A percentile compares a stretch with the other conserved stretches of the same genome.
phyloP scores from a whole-genome alignment of 2,888 invertebrate species.

The Eumerus sabulonum region DNA sequence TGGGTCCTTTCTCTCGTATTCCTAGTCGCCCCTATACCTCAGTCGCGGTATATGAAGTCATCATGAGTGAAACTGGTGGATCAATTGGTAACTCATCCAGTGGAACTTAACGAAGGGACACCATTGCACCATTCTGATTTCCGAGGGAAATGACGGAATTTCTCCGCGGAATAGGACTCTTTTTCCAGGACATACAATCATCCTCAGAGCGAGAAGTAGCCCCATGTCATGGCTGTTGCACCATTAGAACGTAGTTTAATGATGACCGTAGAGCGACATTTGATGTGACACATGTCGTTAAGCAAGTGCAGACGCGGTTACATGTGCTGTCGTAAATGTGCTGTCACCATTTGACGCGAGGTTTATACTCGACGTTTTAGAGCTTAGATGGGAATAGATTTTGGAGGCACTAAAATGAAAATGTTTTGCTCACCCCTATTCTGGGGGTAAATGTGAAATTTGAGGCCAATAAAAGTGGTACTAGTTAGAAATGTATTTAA shows the following conservation, averaged over 20 bases:
- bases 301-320: slow-evolving; percentile 17
- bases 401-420: slow-evolving; percentile 31
- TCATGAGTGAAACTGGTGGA: slow-evolving; percentile 21
- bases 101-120: slow-evolving; percentile 16
- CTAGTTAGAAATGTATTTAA: too few species aligned
- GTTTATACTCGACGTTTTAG: too few species aligned
- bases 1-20: slow-evolving; percentile 2
- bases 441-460: too few species aligned
- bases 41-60: slow-evolving; percentile 40
- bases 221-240: too few species aligned
- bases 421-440: slow-evolving; percentile 11
- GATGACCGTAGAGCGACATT: neutral
- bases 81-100: slow-evolving; percentile 41
- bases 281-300: slow-evolving; percentile 39
- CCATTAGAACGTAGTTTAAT: slow-evolving; percentile 21
- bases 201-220: too few species aligned
- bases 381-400: too few species aligned
- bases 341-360: slow-evolving; percentile 1
- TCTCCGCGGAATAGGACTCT: too few species aligned
- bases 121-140: too few species aligned
- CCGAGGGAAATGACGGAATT: too few species aligned
- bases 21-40: neutral
- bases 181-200: too few species aligned
- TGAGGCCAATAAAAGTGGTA: too few species aligned
- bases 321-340: slow-evolving; percentile 56